phyloP scores from a whole-genome alignment of 2,888 invertebrate species.

The Hypercompe scribonia region DNA sequence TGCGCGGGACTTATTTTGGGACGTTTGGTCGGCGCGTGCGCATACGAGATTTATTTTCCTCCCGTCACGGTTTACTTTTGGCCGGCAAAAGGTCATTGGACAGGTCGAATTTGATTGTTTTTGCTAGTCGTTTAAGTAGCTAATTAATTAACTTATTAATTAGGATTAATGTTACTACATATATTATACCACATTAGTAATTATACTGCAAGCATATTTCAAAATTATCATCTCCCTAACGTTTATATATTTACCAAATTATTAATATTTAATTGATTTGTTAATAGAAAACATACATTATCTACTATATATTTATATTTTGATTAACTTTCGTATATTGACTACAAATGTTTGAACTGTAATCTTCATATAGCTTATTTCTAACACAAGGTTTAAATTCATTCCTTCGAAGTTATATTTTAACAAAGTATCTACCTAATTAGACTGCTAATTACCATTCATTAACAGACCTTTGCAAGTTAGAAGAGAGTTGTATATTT shows the following conservation, averaged over 20 bases:
- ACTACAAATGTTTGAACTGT: too few species aligned
- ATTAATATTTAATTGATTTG: background rate
- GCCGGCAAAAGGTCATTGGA: constrained; percentile 84
- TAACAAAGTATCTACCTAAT: too few species aligned
- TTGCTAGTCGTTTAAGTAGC: constrained; percentile 28
- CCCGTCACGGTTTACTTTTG: constrained; percentile 81
- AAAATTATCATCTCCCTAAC: background rate
- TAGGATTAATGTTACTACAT: background rate
- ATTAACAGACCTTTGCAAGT: too few species aligned
- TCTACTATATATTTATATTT: background rate
- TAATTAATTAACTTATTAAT: constrained; percentile 2
- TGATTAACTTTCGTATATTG: too few species aligned
- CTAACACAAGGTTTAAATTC: too few species aligned
- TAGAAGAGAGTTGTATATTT: too few species aligned
- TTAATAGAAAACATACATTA: background rate
- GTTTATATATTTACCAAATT: background rate
- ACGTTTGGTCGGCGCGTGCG: constrained; percentile 67
- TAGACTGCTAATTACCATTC: too few species aligned
- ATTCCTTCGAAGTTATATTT: too few species aligned
- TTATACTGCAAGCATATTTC: background rate
- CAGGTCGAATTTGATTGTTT: constrained; percentile 68
- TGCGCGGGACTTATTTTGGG: constrained; percentile 78
- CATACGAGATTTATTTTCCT: constrained; percentile 68
- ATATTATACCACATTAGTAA: background rate
- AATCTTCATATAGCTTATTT: too few species aligned